These are phyloP conservation scores for Sporophila hypoxantha DNA, from an alignment of 2,113 vertebrate genomes.

Conservation along the genomic window DNA sequence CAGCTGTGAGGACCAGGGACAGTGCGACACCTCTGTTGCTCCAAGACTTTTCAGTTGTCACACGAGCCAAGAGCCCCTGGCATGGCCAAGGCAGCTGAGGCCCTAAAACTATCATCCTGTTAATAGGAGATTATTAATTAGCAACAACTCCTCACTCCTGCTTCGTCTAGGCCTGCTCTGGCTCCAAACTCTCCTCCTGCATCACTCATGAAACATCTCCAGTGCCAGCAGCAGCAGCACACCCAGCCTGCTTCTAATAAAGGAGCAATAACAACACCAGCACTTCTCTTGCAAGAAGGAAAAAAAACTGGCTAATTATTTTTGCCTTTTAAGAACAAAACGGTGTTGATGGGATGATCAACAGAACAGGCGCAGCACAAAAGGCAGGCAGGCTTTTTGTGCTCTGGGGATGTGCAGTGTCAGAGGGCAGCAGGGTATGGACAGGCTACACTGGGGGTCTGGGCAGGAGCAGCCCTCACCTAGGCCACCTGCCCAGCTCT, in stretches of 20 bases:
- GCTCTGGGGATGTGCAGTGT: constrained; percentile 34
- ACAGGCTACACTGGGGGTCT: constrained; percentile 44
- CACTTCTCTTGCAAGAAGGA: not conserved
- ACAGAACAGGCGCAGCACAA: constrained; percentile 67
- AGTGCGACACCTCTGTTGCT: not conserved
- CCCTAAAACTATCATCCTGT: not conserved
- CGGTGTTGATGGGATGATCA: constrained; percentile 43
- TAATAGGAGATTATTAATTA: not conserved
- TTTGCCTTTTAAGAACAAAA: constrained; percentile 70
- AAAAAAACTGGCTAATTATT: constrained; percentile 82
- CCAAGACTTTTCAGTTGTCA: not conserved
- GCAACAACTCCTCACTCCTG: not conserved
- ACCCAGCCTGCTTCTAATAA: not conserved
- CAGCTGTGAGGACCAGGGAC: not conserved
- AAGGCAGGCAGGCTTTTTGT: constrained; percentile 69
- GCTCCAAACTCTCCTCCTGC: not conserved
- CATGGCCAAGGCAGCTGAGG: not conserved
- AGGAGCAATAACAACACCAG: not conserved
- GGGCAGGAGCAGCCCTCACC: not conserved
- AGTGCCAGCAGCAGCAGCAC: not conserved
- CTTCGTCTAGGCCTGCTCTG: not conserved
- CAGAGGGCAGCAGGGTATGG: constrained; percentile 9
- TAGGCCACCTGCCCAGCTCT: not conserved
- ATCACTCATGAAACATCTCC: not conserved
- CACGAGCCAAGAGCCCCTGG: not conserved